Conservation (phyloP, 2,113 vertebrate species). For the Capreolus pygargus region DNA sequence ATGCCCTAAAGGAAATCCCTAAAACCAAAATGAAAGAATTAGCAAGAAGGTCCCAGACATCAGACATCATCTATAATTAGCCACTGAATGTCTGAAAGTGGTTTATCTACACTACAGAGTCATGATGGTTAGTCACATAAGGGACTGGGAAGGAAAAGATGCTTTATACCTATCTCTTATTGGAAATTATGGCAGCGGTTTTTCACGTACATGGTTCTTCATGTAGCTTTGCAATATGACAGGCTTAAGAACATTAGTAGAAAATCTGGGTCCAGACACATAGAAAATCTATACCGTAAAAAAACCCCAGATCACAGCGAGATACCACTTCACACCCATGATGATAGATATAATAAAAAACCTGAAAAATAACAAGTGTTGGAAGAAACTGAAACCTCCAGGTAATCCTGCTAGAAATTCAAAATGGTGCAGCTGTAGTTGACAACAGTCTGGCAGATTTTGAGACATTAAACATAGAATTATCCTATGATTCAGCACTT, state of each 20-base stretch:
- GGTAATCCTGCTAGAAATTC: not conserved
- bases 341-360: not conserved
- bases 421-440: not conserved
- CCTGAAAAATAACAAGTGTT: not conserved
- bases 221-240: not conserved
- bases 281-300: not conserved
- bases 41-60: not conserved
- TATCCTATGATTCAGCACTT: not conserved
- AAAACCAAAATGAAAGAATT: constrained; percentile 18
- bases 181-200: not conserved
- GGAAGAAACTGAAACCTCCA: not conserved
- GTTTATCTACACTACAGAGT: not conserved
- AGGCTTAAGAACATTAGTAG: not conserved
- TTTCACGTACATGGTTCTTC: not conserved
- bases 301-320: not conserved
- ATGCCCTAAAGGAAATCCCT: constrained; percentile 57
- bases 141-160: not conserved
- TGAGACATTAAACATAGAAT: not conserved
- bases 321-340: not conserved
- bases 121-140: not conserved
- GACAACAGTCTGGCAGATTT: not conserved
- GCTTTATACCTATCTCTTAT: not conserved
- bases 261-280: not conserved
- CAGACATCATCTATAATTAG: not conserved
- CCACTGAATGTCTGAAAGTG: not conserved